Evolutionary conservation across 2,797 vertebrate species (phyloP).

Genomic region (Thaleichthys pacificus): DNA sequence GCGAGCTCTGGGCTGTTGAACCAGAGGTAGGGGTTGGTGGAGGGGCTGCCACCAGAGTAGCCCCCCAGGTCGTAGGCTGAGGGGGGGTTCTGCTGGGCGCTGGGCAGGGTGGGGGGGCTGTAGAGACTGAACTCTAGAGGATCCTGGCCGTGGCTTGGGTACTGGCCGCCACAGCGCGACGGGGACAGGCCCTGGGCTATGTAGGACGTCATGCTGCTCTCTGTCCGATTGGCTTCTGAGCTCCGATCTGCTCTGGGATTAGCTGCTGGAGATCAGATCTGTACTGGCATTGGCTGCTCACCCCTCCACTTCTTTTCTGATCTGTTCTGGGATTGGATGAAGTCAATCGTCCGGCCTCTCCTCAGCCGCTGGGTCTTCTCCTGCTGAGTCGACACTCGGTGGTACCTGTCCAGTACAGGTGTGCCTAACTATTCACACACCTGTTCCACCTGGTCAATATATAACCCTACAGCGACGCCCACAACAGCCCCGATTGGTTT

Average conservation of each 20-base stretch:
- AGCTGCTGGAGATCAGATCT: background rate
- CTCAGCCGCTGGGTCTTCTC: no score
- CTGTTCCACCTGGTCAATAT: conserved; percentile 53
- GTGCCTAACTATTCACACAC: conserved; percentile 40
- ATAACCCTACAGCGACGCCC: conserved; percentile 50
- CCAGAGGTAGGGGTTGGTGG: conserved; percentile 79
- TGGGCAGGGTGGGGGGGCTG: conserved; percentile 78
- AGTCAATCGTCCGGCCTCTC: background rate
- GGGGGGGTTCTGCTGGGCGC: conserved; percentile 62
- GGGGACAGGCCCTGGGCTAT: conserved; percentile 74
- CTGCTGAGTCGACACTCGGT: background rate
- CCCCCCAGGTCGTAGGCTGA: conserved; percentile 78
- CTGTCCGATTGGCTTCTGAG: conserved; percentile 1
- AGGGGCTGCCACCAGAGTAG: conserved; percentile 50
- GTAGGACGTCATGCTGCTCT: conserved; percentile 82
- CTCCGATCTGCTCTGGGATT: background rate
- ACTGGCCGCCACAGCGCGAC: conserved; percentile 74
- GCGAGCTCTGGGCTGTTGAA: conserved; percentile 74
- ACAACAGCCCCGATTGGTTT: conserved; percentile 47
- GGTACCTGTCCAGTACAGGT: conserved; percentile 35
- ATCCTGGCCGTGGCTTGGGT: conserved; percentile 82
- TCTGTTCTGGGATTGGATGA: background rate
- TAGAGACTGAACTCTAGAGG: conserved; percentile 87
- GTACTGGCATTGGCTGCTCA: background rate
- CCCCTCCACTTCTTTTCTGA: background rate